Evolutionary conservation across 2,797 vertebrate genomes (phyloP).

Genomic region (Streptopelia turtur): DNA sequence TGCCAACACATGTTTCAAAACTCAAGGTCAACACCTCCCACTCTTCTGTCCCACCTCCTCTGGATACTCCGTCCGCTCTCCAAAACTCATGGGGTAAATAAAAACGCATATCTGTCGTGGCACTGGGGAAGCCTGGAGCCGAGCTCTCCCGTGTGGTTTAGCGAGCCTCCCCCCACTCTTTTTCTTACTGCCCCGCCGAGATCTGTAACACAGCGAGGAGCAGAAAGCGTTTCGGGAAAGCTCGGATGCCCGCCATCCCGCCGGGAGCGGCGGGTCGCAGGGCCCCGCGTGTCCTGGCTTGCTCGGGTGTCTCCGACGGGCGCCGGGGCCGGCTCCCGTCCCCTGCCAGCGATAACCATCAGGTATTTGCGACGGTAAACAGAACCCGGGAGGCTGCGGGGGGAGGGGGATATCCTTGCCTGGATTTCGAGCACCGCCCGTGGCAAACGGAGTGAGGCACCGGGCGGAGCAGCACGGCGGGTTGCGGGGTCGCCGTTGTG

Average conservation of each 20-base stretch:
- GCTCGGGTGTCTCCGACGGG: background rate
- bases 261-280: background rate
- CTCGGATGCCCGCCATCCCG: background rate
- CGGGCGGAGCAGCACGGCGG: background rate
- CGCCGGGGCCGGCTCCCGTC: background rate
- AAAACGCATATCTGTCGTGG: background rate
- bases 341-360: background rate
- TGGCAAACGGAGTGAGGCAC: background rate
- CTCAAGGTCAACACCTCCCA: background rate
- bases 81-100: background rate
- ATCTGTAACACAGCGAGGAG: background rate
- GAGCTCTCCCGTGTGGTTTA: background rate
- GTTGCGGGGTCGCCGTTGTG: background rate
- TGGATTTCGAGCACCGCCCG: background rate
- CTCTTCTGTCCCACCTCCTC: background rate
- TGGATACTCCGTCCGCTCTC: background rate
- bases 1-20: background rate
- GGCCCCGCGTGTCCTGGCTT: background rate
- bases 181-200: background rate
- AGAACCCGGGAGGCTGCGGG: background rate
- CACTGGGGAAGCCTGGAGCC: background rate
- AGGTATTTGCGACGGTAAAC: constrained; percentile 25
- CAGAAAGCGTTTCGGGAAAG: background rate
- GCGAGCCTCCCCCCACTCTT: background rate
- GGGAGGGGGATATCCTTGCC: background rate